Evolutionary conservation across 53 echinoderm and acorn worm species (phyloP), one percentile per base, ranked within the genome.

Genomic region (Pentamera pediparva): DNA sequence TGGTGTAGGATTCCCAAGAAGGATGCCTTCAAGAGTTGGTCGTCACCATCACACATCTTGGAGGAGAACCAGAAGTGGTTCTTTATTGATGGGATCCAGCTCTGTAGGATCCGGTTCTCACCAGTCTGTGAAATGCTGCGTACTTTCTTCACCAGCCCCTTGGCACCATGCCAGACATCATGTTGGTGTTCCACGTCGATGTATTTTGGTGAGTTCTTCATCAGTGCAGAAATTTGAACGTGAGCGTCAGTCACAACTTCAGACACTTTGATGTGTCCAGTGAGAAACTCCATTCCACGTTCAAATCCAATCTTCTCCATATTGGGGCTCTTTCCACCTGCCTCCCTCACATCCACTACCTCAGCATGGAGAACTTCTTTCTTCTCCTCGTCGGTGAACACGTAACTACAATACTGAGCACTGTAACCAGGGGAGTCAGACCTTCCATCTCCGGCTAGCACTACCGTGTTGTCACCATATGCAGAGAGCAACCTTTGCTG

Each of bases 91-190:
- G 59, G 59, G 4, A 59, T 59, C 59, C 59, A 21, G 2, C 15
- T 25, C 29, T 20, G 15, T 17, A 59, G 26, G 17, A 28, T 30
- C 29, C 3, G 15, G 26, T 59, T 59, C 29, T 59, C 59, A 2
- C 4, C 25, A 26, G 24, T 9, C 25, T 69, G 40, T 24, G 69
- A 11, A 4, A 17, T 28, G 25, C 45, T 69, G 15, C 15, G 40
- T 3, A 69, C 9, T 32, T 28, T 69, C 32, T 69, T 69, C 13
- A 35, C 31, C 39, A 79, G 24, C 15, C 39, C 70, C 39, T 79
- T 79, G 43, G 56, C 33, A 26, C 80, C 72, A 70, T 79, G 79
- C 79, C 79, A 79, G 2, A 79, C 13, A 39, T 79, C 79, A 31
- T 35, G n/a, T 53, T 79, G 79, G 22, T 70, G 79, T 3, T 11